Evolutionary conservation across 2,113 vertebrate species (phyloP).

Genomic region (Lycaon pictus): DNA sequence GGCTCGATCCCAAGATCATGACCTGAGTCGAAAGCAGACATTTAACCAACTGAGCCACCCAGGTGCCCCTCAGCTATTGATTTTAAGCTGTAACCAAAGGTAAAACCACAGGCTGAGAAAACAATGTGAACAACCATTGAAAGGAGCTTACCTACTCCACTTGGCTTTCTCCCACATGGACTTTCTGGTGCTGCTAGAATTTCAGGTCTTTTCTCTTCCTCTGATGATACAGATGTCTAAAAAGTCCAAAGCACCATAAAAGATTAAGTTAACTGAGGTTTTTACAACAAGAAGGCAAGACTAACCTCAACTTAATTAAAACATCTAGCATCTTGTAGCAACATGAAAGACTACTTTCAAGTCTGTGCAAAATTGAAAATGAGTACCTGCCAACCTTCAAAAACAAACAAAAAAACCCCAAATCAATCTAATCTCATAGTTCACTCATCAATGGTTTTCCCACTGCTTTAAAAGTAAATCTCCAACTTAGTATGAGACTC

Average conservation of each 20-base stretch:
- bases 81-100: not conserved
- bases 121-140: not conserved
- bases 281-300: not conserved
- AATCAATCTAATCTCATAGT: not conserved
- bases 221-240: slow-evolving; percentile 60
- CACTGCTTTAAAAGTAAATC: not conserved
- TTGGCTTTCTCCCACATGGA: not conserved
- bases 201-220: slow-evolving; percentile 11
- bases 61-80: not conserved
- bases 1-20: not conserved
- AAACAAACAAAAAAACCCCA: not conserved
- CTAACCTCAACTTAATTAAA: not conserved
- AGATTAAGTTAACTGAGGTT: not conserved
- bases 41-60: not conserved
- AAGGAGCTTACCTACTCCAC: slow-evolving; percentile 54
- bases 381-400: not conserved
- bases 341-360: not conserved
- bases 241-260: slow-evolving; percentile 56
- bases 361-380: not conserved
- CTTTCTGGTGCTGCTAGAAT: not conserved
- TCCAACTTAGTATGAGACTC: not conserved
- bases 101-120: not conserved
- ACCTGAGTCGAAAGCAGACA: not conserved
- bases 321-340: not conserved
- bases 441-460: not conserved